Conservation (phyloP, 2,113 vertebrate genomes). For the Mirounga angustirostris region DNA sequence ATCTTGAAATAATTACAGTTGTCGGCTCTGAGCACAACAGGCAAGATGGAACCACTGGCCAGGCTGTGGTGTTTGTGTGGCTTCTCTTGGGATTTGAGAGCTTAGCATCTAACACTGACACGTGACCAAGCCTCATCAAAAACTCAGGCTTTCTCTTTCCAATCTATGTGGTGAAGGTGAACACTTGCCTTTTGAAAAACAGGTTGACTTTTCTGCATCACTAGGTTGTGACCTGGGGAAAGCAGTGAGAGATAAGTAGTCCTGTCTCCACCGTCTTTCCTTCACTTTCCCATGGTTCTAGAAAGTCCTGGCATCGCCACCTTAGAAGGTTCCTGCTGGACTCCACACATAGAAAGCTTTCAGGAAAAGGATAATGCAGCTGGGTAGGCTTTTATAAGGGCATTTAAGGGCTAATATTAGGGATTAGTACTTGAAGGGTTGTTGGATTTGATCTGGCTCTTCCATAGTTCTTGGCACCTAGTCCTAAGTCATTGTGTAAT, state of each 20-base stretch:
- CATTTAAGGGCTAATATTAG: not conserved
- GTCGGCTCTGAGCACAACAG: not conserved
- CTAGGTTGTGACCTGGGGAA: not conserved
- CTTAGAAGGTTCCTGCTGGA: not conserved
- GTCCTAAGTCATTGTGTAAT: constrained; percentile 42
- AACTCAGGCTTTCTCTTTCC: not conserved
- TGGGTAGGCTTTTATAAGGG: not conserved
- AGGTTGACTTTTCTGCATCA: not conserved
- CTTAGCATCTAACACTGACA: not conserved
- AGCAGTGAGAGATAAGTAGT: not conserved
- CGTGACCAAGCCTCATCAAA: fast-evolving
- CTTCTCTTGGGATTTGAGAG: not conserved
- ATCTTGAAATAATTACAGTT: not conserved
- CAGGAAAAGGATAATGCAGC: not conserved
- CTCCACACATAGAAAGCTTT: not conserved
- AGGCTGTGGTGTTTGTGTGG: not conserved
- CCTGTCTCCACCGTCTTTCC: not conserved
- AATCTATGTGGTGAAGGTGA: not conserved
- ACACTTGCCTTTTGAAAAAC: not conserved
- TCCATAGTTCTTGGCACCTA: not conserved
- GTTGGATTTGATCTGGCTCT: not conserved
- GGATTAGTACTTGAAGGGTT: not conserved
- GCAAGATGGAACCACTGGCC: not conserved
- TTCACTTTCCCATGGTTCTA: not conserved
- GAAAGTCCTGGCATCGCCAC: not conserved